Evolutionary conservation across 2,797 vertebrate species (phyloP), one percentile per base, ranked within the genome.

Genomic region (Poecilia gillii): DNA sequence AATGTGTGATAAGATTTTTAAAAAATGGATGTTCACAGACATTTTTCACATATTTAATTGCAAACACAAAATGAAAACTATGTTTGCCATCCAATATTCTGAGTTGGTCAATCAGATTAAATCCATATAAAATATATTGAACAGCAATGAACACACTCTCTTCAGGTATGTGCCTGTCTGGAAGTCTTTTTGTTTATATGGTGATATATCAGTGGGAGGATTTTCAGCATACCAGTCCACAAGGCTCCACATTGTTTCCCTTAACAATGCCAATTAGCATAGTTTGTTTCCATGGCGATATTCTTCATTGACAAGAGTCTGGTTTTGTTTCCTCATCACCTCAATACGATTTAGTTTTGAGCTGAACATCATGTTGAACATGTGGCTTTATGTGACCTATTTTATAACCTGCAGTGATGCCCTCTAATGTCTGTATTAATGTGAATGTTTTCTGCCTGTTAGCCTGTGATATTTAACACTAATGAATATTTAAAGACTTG

Each of bases 171-270:
- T 84, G 31, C 13, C 57, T 46, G 46, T 71, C 41, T 20, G 39
- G 5, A n/a, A 72, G 55, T 49, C 43, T 77, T 78, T 81, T 78
- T 86, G 82, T 87, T 82, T 33, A 87, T 53, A 78, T 55, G n/a
- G 80, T 88, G 57, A 87, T 76, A 79, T 74, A 87, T 78, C 85
- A 73, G 59, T 57, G 53, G 8, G 23, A 83, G 83, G 77, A 93
- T 91, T 80, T 88, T 85, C 16, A 16, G 81, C 84, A 88, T 90
- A 23, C 88, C 90, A 84, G 75, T 62, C 57, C 16, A 49, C 33
- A 36, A 39, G 33, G 33, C 33, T 76, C 57, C 47, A 64, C 0
- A 25, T 25, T 80, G 84, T 83, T 87, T 76, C 85, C 45, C 14
- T 23, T 0, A 84, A 77, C 70, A 79, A 74, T 74, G 36, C 49